These are phyloP conservation scores for Drosophila equinoxialis DNA, from an alignment of 1,140 invertebrate species.

Conservation along the genomic window DNA sequence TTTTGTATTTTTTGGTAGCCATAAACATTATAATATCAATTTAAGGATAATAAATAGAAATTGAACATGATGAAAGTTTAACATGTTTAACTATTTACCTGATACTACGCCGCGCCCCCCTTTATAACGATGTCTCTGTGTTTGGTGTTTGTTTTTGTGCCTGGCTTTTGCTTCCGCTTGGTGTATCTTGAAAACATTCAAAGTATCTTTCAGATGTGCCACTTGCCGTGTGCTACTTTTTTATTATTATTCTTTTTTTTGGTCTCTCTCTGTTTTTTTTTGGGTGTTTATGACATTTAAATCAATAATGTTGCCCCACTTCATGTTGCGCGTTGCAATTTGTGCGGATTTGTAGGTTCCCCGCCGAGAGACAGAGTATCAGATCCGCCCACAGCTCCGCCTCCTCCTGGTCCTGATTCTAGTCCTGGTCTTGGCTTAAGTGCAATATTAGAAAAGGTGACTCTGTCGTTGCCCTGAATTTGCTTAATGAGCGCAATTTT, in stretches of 20 bases:
- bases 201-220: slow-evolving; percentile 76
- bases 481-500: slow-evolving; percentile 66
- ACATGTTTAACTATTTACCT: too few relatives aligned
- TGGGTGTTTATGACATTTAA: slow-evolving; percentile 79
- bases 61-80: too few relatives aligned
- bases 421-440: not conserved
- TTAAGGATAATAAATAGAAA: too few relatives aligned
- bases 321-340: slow-evolving; percentile 50
- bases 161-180: slow-evolving; percentile 72
- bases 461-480: slow-evolving; percentile 65
- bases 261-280: slow-evolving; percentile 34
- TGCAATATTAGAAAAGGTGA: slow-evolving; percentile 59
- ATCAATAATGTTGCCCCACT: slow-evolving; percentile 67
- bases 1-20: too few relatives aligned
- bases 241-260: not conserved
- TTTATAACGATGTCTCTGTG: not conserved
- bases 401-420: slow-evolving; percentile 12
- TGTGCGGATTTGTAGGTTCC: slow-evolving; percentile 65
- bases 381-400: slow-evolving; percentile 26
- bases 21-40: too few relatives aligned
- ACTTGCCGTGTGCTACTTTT: slow-evolving; percentile 48
- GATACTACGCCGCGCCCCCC: not conserved
- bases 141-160: slow-evolving; percentile 53
- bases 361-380: slow-evolving; percentile 21
- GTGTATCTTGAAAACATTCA: slow-evolving; percentile 68